Evolutionary conservation across 2,113 vertebrate species (phyloP).

Genomic region (Festucalex cinctus): DNA sequence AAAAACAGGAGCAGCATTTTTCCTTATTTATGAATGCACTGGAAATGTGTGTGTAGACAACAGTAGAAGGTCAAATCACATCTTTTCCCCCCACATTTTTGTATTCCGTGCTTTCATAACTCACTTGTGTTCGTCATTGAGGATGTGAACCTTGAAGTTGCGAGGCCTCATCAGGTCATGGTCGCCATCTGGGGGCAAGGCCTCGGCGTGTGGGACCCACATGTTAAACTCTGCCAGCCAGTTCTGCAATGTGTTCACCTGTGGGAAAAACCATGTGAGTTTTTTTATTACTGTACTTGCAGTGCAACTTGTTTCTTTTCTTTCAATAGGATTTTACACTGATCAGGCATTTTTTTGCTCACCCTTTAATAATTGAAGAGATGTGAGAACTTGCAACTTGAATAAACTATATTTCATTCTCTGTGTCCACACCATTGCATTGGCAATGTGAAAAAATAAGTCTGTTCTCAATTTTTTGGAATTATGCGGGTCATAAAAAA

Average conservation of each 20-base stretch:
- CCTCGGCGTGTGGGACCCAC: constrained; percentile 87
- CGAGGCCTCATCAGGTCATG: constrained; percentile 78
- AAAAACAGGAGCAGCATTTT: background rate
- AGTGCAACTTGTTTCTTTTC: background rate
- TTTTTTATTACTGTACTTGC: background rate
- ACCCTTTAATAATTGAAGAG: background rate
- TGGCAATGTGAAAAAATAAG: too few relatives aligned
- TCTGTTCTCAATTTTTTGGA: too few relatives aligned
- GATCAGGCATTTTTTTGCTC: background rate
- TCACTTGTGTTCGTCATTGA: constrained; percentile 97
- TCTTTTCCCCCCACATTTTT: background rate
- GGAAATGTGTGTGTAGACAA: background rate
- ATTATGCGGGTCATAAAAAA: too few relatives aligned
- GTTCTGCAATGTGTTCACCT: constrained; percentile 97
- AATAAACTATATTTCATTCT: background rate
- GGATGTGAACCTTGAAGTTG: constrained; percentile 92
- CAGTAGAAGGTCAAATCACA: background rate
- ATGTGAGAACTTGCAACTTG: background rate
- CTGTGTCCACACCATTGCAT: too few relatives aligned
- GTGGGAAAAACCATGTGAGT: background rate
- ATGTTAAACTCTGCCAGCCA: constrained; percentile 96
- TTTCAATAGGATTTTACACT: background rate
- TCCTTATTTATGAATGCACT: background rate
- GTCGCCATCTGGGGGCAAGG: constrained; percentile 77
- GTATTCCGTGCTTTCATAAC: constrained; percentile 23